Conservation (phyloP, 2,888 invertebrate species). For the Ormyrus thymus region DNA sequence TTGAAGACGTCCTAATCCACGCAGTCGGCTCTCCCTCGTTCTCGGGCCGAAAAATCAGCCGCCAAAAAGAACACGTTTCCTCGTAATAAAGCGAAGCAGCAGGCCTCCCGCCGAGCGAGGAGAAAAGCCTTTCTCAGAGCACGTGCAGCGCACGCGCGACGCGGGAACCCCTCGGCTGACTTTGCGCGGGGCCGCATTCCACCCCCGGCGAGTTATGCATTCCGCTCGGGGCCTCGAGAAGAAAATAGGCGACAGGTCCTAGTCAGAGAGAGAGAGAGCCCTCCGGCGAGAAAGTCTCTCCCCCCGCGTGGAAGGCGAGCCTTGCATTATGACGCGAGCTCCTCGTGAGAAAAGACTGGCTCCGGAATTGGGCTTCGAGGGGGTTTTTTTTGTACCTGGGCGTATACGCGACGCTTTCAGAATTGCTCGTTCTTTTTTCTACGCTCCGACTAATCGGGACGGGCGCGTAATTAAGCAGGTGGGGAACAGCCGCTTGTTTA, state of each 20-base stretch:
- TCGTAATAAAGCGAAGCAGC: not conserved
- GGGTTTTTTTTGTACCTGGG: constrained; percentile 12
- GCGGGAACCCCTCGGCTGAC: not conserved
- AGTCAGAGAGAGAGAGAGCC: constrained; percentile 4
- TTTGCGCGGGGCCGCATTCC: constrained; percentile 8
- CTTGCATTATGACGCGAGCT: not conserved
- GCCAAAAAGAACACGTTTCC: not conserved
- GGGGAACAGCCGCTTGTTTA: constrained; percentile 22
- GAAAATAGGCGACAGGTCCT: constrained; percentile 41
- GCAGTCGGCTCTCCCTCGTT: no score
- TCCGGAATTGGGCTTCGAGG: constrained; percentile 19
- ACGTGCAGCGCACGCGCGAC: constrained; percentile 16
- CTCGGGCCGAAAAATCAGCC: not conserved
- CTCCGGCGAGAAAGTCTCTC: constrained; percentile 28
- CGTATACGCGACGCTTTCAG: constrained; percentile 22
- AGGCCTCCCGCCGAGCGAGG: not conserved
- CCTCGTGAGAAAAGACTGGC: not conserved
- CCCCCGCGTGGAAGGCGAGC: not conserved
- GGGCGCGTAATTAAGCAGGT: constrained; percentile 38
- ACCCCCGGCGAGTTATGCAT: not conserved
- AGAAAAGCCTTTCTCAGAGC: not conserved
- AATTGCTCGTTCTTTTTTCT: not conserved
- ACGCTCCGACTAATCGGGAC: no score
- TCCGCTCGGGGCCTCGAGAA: not conserved
- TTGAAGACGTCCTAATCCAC: no score